Evolutionary conservation across 2,888 invertebrate genomes (phyloP).

Genomic region (Limenitis camilla): DNA sequence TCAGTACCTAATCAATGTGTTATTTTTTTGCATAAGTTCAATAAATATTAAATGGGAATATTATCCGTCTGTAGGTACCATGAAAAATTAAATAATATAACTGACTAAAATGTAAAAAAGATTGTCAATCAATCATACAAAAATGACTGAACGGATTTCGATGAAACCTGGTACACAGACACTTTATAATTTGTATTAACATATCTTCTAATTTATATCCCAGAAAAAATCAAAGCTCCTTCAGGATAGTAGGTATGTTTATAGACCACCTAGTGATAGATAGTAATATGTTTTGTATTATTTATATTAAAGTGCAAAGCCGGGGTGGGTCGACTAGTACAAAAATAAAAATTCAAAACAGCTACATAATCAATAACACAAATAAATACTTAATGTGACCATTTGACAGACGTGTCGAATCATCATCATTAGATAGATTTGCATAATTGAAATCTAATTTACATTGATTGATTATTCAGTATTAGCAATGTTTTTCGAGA

Average conservation of each 20-base stretch:
- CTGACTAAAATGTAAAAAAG: constrained; percentile 61
- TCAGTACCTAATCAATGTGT: too few species aligned
- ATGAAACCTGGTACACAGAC: background rate
- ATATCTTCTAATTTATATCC: too few species aligned
- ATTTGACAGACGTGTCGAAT: constrained; percentile 2
- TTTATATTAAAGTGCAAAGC: background rate
- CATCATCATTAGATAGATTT: background rate
- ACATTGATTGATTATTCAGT: background rate
- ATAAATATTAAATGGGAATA: too few species aligned
- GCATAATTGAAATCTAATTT: constrained; percentile 5
- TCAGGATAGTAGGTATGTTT: too few species aligned
- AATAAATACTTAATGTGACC: constrained; percentile 3
- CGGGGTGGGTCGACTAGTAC: background rate
- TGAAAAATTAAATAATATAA: too few species aligned
- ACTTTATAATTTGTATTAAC: too few species aligned
- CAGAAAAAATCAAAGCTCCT: too few species aligned
- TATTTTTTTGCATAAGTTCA: too few species aligned
- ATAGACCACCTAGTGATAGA: too few species aligned
- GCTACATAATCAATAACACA: constrained; percentile 6
- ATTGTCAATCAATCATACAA: background rate
- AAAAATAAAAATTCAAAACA: constrained; percentile 34
- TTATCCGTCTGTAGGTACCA: too few species aligned
- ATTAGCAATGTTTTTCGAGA: background rate
- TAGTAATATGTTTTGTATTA: too few species aligned
- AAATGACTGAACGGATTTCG: background rate